These are phyloP conservation scores for Accipiter cooperii DNA, from an alignment of 2,113 vertebrate genomes.

Conservation along the genomic window DNA sequence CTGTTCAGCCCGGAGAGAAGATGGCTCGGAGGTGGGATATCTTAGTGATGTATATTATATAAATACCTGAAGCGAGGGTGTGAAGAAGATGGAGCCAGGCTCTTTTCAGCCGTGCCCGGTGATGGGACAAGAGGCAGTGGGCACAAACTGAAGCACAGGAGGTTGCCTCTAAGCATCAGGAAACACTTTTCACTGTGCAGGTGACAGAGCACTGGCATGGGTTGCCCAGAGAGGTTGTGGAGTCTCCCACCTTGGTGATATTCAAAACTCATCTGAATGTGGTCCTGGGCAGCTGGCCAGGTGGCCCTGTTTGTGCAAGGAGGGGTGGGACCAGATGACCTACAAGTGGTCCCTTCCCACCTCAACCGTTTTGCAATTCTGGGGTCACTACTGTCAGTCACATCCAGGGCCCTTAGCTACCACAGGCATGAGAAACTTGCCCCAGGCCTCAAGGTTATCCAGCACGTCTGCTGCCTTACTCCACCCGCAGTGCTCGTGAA, in stretches of 20 bases:
- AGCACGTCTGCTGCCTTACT: neutral
- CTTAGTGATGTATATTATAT: neutral
- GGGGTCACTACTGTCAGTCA: neutral
- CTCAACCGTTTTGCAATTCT: neutral
- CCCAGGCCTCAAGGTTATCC: neutral
- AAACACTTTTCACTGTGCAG: neutral
- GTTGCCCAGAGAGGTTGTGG: neutral
- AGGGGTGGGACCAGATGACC: neutral
- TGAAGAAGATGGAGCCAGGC: neutral
- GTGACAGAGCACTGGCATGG: neutral
- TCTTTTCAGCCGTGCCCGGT: neutral
- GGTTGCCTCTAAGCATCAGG: neutral
- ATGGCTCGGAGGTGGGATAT: rapidly evolving
- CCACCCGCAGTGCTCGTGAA: neutral
- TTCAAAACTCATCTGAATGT: neutral
- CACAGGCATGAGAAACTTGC: neutral
- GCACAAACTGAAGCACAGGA: neutral
- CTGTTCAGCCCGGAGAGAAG: neutral
- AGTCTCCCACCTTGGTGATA: no score
- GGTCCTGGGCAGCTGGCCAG: neutral
- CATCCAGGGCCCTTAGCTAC: neutral
- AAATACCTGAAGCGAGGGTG: neutral
- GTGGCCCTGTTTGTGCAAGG: neutral
- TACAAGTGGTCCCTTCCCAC: neutral
- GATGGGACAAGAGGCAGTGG: neutral